Base-by-base conservation (phyloP, 2,113 vertebrate genomes). In the Vidua chalybeata region DNA sequence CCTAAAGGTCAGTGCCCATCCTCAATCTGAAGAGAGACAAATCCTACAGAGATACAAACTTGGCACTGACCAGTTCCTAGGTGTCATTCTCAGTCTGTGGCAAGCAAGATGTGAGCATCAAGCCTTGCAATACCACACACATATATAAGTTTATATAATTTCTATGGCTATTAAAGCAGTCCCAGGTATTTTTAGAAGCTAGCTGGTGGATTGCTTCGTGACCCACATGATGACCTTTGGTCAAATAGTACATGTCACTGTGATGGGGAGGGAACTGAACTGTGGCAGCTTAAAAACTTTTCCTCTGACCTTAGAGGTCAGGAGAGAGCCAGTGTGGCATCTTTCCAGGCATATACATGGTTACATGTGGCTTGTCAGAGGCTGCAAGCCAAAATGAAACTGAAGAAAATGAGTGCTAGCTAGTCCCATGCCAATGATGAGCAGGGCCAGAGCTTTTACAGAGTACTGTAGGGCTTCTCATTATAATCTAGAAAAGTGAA, bases 301-400 rank as follows among this genome's bases (percentile, higher is more conserved):
- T 58, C 61, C 77, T 77, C 74, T 87, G 76, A 94, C 93, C 90
- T 80, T 59, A 93, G 55, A 75, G 56, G 59, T 43, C 91, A 93
- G 55, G 77, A 89, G 28, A 79, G 71, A 71, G 77, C 45, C 77
- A 72, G 41, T 4, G 27, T 73, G 81, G 85, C 48, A 66, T 1
- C 18, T 9, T 66, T 85, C 93, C 93, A 96, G 84, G 33, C 39
- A 48, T 22, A 73, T 43, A 69, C 76, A 78, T 41, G 84, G 84
- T 61, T 78, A 68, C 4, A 11, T 61, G 75, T 48, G 56, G 51
- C 54, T 75, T 37, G 9, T 52, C 76, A 71, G 45, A 84, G 59
- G 63, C 48, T 52, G 56, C 22, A 69, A 75, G 79, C 75, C 75
- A 95, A 91, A 91, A 86, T 22, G 78, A 94, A 88, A 94, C 63